Base-by-base conservation (phyloP, 1,140 invertebrate genomes). In the Calliphora vicina region DNA sequence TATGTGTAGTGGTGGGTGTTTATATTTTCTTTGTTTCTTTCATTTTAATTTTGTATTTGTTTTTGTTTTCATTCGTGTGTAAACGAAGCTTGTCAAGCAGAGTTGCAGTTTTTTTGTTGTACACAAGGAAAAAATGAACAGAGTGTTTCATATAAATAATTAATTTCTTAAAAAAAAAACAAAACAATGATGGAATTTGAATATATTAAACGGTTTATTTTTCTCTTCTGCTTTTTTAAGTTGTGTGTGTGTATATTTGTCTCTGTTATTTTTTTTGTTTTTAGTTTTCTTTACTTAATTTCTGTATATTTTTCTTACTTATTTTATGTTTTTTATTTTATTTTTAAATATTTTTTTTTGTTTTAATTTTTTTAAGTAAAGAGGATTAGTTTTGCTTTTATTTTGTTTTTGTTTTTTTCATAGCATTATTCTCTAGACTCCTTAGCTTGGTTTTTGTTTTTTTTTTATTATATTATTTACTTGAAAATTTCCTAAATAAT, bases 181-280 rank as follows among this genome's bases (percentile, higher is more conserved):
- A n/a, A n/a, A n/a, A n/a, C n/a, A n/a, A n/a, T n/a, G n/a, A n/a
- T n/a, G n/a, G n/a, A n/a, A n/a, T n/a, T n/a, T n/a, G n/a, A n/a
- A 20, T 81, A n/a, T 81, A 2, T 61, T 27, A 81, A 50, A 67
- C 23, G 20, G 20, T 57, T 29, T 80, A 27, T 43, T 57, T 25
- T 81, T 50, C 35, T 45, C 25, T 29, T 61, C 2, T 27, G 27
- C 29, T 61, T 81, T 61, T 27, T 17, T 57, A 43, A 43, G 35
- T 43, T 82, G 67, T 82, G 71, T 82, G 71, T 82, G 81, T 82
- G 71, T 82, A 82, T 82, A 73, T 72, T 72, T 82, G 42, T 82
- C 71, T 81, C 57, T 80, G 73, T 81, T 82, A 15, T 25, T 35
- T 3, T 35, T 6, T 35, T 35, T 35, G 6, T 35, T 2, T 35